Evolutionary conservation across 2,888 invertebrate genomes (phyloP), one percentile per base, ranked within the genome.

Genomic region (Dolomedes plantarius): DNA sequence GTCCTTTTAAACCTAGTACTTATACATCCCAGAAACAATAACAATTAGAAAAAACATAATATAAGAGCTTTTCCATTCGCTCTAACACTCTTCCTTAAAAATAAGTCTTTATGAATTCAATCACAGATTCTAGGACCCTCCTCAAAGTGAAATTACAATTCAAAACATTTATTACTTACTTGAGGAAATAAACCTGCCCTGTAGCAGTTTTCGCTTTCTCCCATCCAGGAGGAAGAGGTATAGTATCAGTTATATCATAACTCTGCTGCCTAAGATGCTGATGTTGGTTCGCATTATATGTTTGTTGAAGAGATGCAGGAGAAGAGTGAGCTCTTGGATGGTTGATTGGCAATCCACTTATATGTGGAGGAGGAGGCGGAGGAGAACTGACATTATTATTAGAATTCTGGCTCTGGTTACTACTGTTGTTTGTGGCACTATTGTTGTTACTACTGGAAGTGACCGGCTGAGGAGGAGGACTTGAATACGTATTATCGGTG

Each of bases 281-380:
- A 71, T 80, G 80, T 91, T 92, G 90, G 91, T 92, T 87, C 91
- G 91, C 89, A 89, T 93, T 93, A 78, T 90, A 90, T 56, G 97
- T 97, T 92, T 97, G 97, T 92, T 98, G 97, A 90, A 98, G 93
- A 90, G 97, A 96, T 79, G 98, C 98, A 89, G 98, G 98, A 90
- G 97, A 98, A 91, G 97, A 97, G 93, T 98, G 98, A 76, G 98
- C 97, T 90, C 98, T 94, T 89, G 96, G 96, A 93, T 98, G 98
- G 90, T 95, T 94, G 88, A 94, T 94, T 91, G 81, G 92, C 92
- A 90, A 92, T 92, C 90, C 88, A 92, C 90, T 74, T 27, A 72
- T 72, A 36, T 80, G 82, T 2, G 16, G 23, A 23, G 75, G 82
- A 6, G 79, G 86, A 11, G 79, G 78, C 0, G 83, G 89, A 5